Base-by-base conservation (phyloP, 2,888 invertebrate genomes). In the Diarsia dahlii region DNA sequence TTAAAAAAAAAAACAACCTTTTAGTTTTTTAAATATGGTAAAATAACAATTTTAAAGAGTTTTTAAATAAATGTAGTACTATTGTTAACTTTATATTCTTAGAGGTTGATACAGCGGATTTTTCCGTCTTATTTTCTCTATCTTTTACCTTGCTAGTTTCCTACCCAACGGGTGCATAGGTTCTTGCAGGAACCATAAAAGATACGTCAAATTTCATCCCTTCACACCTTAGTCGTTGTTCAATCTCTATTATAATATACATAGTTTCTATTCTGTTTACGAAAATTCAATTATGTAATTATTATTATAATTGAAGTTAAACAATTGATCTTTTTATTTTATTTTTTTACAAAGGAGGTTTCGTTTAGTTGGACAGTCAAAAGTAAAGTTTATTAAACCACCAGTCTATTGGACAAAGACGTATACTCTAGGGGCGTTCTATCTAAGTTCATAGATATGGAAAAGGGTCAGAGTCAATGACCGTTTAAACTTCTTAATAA, bases 401-500 rank as follows among this genome's bases (percentile, higher is more conserved):
- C 9, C 28, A 28, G 58, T 9, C 18, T 58, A 18, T 58, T 9
- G 28, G 45, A 20, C 67, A 62, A 12, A 34, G 28, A 34, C 13
- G n/a, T 10, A 20, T 45, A 39, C 20, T 70, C 23, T 23, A 50
- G 10, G 46, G 39, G 3, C 13, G 48, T 46, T 34, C 48, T 23
- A 58, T 50, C 15, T 50, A 23, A 48, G 34, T 20, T 34, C 13
- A 12, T 48, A 52, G 52, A 34, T 4, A 63, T 0, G 62, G 10
- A 54, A 63, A 34, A 73, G 45, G 45, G 23, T 74, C 6, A 28
- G 3, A 34, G 23, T 58, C 13, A 70, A 70, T 52, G 23, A 18
- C 58, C 70, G 58, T 65, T 71, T 70, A 60, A 52, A 70, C 20
- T 63, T 46, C 20, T 58, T 52, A 56, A 5, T 50, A 12, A 75